These are phyloP conservation scores for Papilio helenus DNA, from an alignment of 1,140 invertebrate species.

Conservation along the genomic window DNA sequence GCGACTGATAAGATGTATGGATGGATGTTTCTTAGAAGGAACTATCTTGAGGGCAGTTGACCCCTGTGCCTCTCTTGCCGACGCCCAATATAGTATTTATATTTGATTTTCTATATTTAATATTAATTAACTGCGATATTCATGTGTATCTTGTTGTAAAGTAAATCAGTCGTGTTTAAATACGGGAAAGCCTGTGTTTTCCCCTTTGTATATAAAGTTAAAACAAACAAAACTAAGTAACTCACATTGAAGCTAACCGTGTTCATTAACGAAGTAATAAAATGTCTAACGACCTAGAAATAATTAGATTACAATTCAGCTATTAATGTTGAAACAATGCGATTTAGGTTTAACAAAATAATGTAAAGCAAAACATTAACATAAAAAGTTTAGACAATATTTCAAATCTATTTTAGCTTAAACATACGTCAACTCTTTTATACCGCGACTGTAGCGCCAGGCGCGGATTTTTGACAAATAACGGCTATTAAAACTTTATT, in stretches of 20 bases:
- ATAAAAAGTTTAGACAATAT: neutral
- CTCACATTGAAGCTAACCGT: neutral
- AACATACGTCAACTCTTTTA: too few species aligned
- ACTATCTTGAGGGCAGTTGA: too few species aligned
- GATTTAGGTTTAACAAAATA: neutral
- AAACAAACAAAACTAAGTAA: neutral
- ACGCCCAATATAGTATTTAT: too few species aligned
- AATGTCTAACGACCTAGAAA: neutral
- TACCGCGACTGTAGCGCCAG: too few species aligned
- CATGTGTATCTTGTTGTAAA: neutral
- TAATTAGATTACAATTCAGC: neutral
- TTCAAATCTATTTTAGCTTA: too few species aligned
- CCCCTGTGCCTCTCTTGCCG: too few species aligned
- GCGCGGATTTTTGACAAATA: too few species aligned
- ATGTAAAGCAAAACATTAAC: neutral
- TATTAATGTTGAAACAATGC: neutral
- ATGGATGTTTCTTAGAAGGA: too few species aligned
- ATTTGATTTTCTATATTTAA: neutral
- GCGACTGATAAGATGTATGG: too few species aligned
- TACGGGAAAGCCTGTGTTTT: neutral
- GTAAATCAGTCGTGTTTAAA: neutral
- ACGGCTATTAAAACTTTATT: too few species aligned
- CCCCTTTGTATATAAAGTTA: neutral
- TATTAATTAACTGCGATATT: neutral
- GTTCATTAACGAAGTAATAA: slow-evolving; percentile 5